phyloP scores from a whole-genome alignment of 2,113 vertebrate genomes.

The Myodes glareolus region DNA sequence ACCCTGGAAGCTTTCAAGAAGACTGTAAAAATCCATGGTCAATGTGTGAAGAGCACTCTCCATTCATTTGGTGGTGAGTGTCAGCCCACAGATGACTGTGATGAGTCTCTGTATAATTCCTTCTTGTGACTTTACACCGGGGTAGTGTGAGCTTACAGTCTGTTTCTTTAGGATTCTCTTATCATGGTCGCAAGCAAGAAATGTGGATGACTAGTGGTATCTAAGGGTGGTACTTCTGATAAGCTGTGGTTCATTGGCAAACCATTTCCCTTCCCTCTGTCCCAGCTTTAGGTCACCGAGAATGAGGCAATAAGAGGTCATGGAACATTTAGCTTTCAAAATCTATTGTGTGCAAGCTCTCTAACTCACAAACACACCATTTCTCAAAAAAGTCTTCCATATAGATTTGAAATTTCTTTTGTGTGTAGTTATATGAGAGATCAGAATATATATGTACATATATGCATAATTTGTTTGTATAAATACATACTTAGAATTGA shows the following conservation, averaged over 20 bases:
- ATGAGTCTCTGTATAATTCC: background rate
- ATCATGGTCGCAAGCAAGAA: background rate
- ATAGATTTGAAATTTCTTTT: constrained; percentile 20
- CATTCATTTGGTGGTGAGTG: background rate
- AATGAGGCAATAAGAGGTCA: constrained; percentile 49
- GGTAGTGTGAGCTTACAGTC: background rate
- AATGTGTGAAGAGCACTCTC: background rate
- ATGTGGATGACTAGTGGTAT: background rate
- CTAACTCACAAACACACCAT: background rate
- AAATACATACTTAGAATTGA: background rate
- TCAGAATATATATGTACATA: background rate
- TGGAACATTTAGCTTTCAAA: constrained; percentile 56
- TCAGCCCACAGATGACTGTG: background rate
- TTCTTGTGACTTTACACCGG: background rate
- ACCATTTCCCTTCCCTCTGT: background rate
- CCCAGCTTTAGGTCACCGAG: background rate
- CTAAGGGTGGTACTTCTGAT: background rate
- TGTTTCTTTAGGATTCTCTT: background rate
- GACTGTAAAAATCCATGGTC: background rate
- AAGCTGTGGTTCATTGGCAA: constrained; percentile 4
- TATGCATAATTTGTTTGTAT: background rate
- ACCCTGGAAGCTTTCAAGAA: background rate
- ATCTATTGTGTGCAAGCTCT: background rate
- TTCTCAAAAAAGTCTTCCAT: constrained; percentile 6
- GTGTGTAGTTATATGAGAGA: background rate